These are phyloP conservation scores for Acromyrmex charruanus DNA, from an alignment of 1,140 invertebrate species.

Conservation along the genomic window DNA sequence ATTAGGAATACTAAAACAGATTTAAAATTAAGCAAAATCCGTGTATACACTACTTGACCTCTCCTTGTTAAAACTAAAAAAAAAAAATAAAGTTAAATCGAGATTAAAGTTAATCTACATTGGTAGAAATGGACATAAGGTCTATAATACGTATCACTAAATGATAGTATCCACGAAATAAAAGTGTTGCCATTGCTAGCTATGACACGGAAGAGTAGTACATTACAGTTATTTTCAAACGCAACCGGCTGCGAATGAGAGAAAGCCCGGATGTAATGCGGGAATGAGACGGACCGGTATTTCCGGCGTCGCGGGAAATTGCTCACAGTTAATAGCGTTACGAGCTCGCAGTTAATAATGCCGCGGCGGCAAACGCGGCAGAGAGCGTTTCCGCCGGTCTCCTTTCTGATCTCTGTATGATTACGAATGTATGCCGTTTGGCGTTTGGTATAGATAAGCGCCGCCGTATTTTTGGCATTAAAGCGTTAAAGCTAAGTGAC, in stretches of 20 bases:
- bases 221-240: constrained; percentile 24
- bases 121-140: too few species aligned
- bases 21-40: too few species aligned
- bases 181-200: neutral
- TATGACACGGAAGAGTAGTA: neutral
- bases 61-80: too few species aligned
- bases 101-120: too few species aligned
- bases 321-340: constrained; percentile 51
- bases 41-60: too few species aligned
- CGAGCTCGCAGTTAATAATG: constrained; percentile 51
- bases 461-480: constrained; percentile 79
- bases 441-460: constrained; percentile 60
- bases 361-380: constrained; percentile 31
- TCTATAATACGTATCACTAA: neutral
- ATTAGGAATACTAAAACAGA: too few species aligned
- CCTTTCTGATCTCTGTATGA: constrained; percentile 18
- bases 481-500: constrained; percentile 83
- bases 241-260: constrained; percentile 47
- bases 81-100: too few species aligned
- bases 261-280: constrained; percentile 51
- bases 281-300: constrained; percentile 46
- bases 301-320: constrained; percentile 60
- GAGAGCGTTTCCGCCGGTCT: constrained; percentile 6
- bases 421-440: constrained; percentile 45
- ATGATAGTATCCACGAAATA: neutral